phyloP scores from a whole-genome alignment of 2,113 vertebrate genomes.

The Lathamus discolor region DNA sequence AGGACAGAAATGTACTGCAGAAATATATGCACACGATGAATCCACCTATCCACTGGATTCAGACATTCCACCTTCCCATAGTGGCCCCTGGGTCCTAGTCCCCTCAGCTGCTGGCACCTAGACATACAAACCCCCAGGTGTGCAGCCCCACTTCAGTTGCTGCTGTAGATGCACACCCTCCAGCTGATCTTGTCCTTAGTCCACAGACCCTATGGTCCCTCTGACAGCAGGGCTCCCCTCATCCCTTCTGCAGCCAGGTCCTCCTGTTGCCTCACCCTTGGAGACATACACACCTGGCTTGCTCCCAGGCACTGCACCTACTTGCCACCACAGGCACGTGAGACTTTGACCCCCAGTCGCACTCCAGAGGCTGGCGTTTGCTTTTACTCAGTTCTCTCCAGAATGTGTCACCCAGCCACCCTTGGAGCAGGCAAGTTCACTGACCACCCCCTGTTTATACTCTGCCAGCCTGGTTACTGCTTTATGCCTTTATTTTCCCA shows the following conservation, averaged over 20 bases:
- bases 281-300: background rate
- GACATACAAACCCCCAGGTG: rapidly evolving
- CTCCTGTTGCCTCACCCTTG: background rate
- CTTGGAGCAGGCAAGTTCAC: background rate
- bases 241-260: background rate
- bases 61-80: rapidly evolving
- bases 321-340: rapidly evolving
- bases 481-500: background rate
- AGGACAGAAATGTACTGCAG: background rate
- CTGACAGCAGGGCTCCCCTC: background rate
- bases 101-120: background rate
- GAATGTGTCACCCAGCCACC: background rate
- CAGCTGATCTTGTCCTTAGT: background rate
- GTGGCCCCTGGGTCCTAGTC: background rate
- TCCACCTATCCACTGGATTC: background rate
- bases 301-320: background rate
- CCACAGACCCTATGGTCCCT: background rate
- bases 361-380: rapidly evolving
- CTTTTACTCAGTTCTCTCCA: background rate
- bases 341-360: background rate
- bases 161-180: background rate
- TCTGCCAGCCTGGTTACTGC: background rate
- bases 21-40: background rate
- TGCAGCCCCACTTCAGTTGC: background rate
- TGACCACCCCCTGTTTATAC: background rate